Conservation (phyloP, 2,113 vertebrate species). For the Corythaixoides concolor region DNA sequence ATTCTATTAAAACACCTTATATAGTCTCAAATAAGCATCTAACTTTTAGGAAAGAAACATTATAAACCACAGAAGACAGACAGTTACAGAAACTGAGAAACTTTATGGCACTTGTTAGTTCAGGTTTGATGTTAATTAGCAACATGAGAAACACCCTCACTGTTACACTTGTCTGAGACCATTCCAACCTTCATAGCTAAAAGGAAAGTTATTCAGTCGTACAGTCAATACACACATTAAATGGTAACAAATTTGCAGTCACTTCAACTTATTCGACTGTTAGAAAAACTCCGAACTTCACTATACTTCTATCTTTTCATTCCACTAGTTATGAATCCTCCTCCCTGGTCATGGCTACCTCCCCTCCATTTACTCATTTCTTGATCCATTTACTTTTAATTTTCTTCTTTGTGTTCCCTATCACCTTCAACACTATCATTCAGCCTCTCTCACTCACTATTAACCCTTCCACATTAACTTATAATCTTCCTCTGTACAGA, state of each 20-base stretch:
- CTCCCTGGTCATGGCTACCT: not conserved
- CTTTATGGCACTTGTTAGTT: not conserved
- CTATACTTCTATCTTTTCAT: not conserved
- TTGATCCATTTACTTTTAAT: not conserved
- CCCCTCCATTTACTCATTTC: not conserved
- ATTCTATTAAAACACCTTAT: not conserved
- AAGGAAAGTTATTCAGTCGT: not conserved
- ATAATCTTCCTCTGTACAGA: not conserved
- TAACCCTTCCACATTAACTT: not conserved
- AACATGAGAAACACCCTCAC: not conserved
- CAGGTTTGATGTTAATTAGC: not conserved
- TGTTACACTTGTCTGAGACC: not conserved
- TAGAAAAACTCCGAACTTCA: not conserved
- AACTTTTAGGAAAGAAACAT: not conserved
- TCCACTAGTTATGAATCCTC: not conserved
- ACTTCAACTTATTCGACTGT: not conserved
- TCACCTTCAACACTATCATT: not conserved
- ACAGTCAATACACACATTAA: not conserved
- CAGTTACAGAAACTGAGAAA: not conserved
- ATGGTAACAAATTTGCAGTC: fast-evolving
- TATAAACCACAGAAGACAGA: not conserved
- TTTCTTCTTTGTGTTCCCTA: not conserved
- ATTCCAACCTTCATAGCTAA: not conserved
- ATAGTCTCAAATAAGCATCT: not conserved
- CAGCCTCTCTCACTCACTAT: not conserved